Conservation (phyloP, 2,113 vertebrate species). For the Hipposideros armiger region DNA sequence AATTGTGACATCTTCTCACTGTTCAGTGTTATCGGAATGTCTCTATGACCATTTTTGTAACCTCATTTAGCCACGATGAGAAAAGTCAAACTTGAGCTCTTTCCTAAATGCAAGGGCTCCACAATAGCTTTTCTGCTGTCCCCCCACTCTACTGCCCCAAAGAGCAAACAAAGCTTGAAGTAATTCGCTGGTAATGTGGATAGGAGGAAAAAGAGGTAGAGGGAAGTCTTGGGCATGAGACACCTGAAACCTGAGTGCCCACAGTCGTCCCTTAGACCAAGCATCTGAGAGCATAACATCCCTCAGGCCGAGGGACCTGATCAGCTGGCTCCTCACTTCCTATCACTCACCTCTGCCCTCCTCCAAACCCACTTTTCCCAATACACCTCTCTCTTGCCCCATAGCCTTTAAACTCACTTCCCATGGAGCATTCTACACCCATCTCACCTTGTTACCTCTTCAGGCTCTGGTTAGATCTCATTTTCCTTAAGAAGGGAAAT, state of each 20-base stretch:
- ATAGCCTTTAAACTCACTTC: background rate
- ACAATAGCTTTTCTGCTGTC: background rate
- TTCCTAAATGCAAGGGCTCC: background rate
- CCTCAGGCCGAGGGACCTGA: background rate
- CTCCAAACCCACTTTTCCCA: background rate
- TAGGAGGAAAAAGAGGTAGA: background rate
- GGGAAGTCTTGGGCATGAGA: background rate
- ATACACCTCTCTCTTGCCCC: too few relatives aligned
- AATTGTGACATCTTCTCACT: background rate
- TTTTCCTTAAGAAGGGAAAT: background rate
- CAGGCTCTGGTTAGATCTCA: background rate
- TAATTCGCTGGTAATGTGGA: background rate
- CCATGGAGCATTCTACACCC: background rate
- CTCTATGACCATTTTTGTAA: background rate
- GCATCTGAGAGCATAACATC: background rate
- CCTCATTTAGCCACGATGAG: background rate
- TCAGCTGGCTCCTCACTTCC: background rate
- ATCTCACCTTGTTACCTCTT: background rate
- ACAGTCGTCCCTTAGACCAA: background rate
- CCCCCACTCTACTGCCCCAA: background rate
- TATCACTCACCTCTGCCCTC: background rate
- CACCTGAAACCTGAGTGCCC: background rate
- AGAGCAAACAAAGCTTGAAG: background rate
- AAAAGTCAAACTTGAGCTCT: background rate
- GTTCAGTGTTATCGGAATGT: background rate